Evolutionary conservation across 2,888 invertebrate species (phyloP).

Genomic region (Schrankia costaestrigalis): DNA sequence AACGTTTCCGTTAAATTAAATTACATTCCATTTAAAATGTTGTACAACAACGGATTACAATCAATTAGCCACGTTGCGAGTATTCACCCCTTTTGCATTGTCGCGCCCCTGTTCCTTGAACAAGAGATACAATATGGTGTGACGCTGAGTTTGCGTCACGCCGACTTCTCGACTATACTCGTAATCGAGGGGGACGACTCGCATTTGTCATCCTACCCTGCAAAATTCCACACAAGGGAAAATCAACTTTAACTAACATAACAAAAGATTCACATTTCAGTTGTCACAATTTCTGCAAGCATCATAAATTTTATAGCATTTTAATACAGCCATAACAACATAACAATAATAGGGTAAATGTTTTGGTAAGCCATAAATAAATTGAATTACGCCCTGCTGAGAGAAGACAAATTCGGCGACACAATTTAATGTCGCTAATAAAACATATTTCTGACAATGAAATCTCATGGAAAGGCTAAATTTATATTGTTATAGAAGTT

Average conservation of each 20-base stretch:
- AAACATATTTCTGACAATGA: conserved; percentile 30
- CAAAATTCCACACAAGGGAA: conserved; percentile 13
- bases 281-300: conserved; percentile 50
- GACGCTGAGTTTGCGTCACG: conserved; percentile 68
- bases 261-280: conserved; percentile 22
- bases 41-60: conserved; percentile 61
- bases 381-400: conserved; percentile 61
- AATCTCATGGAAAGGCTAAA: conserved; percentile 11
- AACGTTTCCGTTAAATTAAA: conserved; percentile 51
- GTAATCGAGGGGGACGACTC: conserved; percentile 73
- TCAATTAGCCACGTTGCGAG: conserved; percentile 69
- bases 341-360: conserved; percentile 79
- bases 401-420: conserved; percentile 61
- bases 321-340: conserved; percentile 78
- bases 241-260: conserved; percentile 29
- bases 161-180: conserved; percentile 65
- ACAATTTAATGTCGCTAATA: conserved; percentile 39
- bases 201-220: conserved; percentile 70
- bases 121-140: conserved; percentile 70
- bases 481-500: neutral
- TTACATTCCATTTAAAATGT: conserved; percentile 57
- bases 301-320: conserved; percentile 77
- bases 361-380: conserved; percentile 80
- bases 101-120: conserved; percentile 28
- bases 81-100: conserved; percentile 62